Conservation (phyloP, 2,888 invertebrate genomes). For the Ectropis crepuscularia region DNA sequence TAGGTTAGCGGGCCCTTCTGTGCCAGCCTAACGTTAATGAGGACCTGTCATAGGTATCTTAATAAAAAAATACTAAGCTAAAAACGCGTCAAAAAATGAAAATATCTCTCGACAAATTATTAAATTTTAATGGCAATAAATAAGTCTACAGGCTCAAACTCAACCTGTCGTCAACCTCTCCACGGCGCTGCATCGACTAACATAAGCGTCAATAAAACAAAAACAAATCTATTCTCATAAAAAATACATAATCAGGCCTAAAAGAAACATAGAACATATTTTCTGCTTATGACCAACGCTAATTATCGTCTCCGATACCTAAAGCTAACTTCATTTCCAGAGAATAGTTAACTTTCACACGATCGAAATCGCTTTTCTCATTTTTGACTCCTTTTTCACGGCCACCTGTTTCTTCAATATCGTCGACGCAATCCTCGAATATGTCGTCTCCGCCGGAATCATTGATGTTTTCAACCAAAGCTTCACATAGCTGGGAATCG, state of each 20-base stretch:
- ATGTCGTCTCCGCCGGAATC: slow-evolving; percentile 56
- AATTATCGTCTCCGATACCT: slow-evolving; percentile 54
- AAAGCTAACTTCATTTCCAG: slow-evolving; percentile 76
- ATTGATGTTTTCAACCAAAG: slow-evolving; percentile 25
- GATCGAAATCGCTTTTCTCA: slow-evolving; percentile 45
- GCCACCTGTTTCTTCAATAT: slow-evolving; percentile 29
- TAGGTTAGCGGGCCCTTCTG: too few relatives aligned
- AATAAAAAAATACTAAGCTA: too few relatives aligned
- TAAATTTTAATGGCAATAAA: too few relatives aligned
- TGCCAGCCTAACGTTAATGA: too few relatives aligned
- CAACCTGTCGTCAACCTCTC: too few relatives aligned
- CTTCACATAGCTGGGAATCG: slow-evolving; percentile 28
- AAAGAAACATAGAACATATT: too few relatives aligned
- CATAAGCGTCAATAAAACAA: background rate
- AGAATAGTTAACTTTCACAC: slow-evolving; percentile 66
- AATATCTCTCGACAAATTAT: too few relatives aligned
- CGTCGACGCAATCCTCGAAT: slow-evolving; percentile 71
- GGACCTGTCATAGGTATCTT: too few relatives aligned
- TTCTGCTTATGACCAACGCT: slow-evolving; percentile 14
- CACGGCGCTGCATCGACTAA: too few relatives aligned
- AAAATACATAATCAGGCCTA: background rate
- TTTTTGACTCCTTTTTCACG: background rate
- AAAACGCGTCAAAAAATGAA: too few relatives aligned
- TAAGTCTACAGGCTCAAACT: too few relatives aligned
- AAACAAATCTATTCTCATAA: background rate